Conservation (phyloP, 2,797 vertebrate species). For the Poecilia wingei region DNA sequence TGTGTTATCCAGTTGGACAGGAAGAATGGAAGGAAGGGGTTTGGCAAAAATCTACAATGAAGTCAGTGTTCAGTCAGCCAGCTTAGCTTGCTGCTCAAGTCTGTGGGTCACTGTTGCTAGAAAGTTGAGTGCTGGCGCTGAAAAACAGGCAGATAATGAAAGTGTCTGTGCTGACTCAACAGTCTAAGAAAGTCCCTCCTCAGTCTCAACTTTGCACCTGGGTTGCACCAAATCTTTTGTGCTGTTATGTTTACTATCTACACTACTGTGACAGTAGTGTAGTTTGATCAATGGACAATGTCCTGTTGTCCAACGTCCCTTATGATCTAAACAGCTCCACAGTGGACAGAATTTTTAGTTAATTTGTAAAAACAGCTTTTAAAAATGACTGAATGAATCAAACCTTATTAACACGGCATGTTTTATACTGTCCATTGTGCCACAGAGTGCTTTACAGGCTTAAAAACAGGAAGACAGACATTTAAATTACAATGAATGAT, state of each 20-base stretch:
- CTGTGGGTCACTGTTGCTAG: constrained; percentile 16
- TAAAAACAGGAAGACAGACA: not conserved
- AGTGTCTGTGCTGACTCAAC: constrained; percentile 60
- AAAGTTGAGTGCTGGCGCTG: constrained; percentile 28
- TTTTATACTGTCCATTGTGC: not conserved
- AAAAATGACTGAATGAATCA: not conserved
- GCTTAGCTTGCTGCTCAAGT: constrained; percentile 40
- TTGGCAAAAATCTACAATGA: constrained; percentile 80
- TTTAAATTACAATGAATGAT: not conserved
- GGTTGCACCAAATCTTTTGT: not conserved
- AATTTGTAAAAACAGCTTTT: not conserved
- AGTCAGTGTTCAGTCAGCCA: constrained; percentile 76
- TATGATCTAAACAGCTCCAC: not conserved
- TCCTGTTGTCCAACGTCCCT: not conserved
- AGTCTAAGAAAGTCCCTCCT: constrained; percentile 24
- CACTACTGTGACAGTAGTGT: not conserved
- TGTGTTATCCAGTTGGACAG: constrained; percentile 72
- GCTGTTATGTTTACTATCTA: not conserved
- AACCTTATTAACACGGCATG: not conserved
- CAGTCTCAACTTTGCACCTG: not conserved
- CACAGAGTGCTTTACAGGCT: not conserved
- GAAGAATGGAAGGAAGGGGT: constrained; percentile 61
- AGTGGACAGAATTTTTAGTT: not conserved
- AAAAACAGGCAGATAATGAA: constrained; percentile 48
- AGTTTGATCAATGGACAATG: not conserved